Percentiles rank a stretch among this genome's conserved stretches.
Conservation (phyloP, 2,888 invertebrate genomes). For the Tetropium fuscum region DNA sequence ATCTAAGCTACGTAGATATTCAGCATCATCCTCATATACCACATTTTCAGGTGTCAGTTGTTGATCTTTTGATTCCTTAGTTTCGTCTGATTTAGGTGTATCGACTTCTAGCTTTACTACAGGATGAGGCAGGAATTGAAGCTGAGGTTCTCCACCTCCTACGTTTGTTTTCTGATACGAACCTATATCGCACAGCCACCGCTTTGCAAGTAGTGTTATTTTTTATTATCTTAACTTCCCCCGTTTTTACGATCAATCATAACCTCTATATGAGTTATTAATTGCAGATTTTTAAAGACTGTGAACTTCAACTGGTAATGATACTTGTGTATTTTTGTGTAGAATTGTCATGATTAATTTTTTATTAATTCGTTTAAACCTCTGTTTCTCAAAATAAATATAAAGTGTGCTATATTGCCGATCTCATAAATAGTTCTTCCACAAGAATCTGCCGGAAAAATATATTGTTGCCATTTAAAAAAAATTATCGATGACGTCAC, state of each 20-base stretch:
- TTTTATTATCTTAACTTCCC: constrained; percentile 55
- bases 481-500: too few species aligned
- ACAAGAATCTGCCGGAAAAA: too few species aligned
- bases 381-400: too few species aligned
- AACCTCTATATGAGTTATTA: constrained; percentile 43
- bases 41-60: constrained; percentile 59
- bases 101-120: constrained; percentile 57
- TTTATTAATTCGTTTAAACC: too few species aligned
- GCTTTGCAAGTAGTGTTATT: constrained; percentile 56
- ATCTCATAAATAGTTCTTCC: too few species aligned
- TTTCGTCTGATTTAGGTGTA: constrained; percentile 35
- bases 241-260: constrained; percentile 52
- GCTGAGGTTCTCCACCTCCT: constrained; percentile 53
- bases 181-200: constrained; percentile 61
- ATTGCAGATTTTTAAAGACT: background rate
- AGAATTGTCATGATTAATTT: too few species aligned
- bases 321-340: too few species aligned
- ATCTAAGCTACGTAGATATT: constrained; percentile 88
- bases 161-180: constrained; percentile 56
- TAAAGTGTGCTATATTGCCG: too few species aligned
- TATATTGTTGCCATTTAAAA: too few species aligned
- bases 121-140: constrained; percentile 60
- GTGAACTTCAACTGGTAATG: background rate
- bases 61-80: constrained; percentile 57
- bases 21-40: constrained; percentile 79